Evolutionary conservation across 1,140 invertebrate species (phyloP).

Genomic region (Orussus abietinus): DNA sequence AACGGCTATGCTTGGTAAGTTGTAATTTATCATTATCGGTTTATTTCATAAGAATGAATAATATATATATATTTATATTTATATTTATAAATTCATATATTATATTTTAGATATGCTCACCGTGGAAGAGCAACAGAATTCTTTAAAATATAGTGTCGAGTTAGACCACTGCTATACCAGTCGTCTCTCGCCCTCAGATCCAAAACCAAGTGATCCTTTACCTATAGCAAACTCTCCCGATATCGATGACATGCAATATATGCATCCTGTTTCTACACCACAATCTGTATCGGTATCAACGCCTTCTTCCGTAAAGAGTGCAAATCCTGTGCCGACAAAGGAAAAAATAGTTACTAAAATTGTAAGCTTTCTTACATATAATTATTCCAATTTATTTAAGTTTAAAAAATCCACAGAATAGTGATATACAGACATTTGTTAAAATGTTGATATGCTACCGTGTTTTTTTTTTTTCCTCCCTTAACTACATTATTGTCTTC

Average conservation of each 20-base stretch:
- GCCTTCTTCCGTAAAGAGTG: constrained; percentile 5
- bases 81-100: constrained; percentile 3
- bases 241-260: constrained; percentile 29
- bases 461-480: no score
- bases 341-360: constrained; percentile 16
- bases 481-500: no score
- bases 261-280: constrained; percentile 18
- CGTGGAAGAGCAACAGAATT: constrained; percentile 49
- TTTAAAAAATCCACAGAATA: no score
- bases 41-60: constrained; percentile 35
- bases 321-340: constrained; percentile 9
- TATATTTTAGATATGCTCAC: constrained; percentile 48
- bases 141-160: constrained; percentile 42
- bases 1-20: constrained; percentile 53
- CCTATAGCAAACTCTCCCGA: constrained; percentile 36
- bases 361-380: constrained; percentile 9
- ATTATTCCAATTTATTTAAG: no score
- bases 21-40: constrained; percentile 42
- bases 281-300: constrained; percentile 1
- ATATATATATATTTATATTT: constrained; percentile 37
- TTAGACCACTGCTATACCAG: constrained; percentile 53
- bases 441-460: no score
- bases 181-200: constrained; percentile 39
- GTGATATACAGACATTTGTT: background rate
- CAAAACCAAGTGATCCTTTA: constrained; percentile 40